Conservation (phyloP, 1,140 invertebrate species). For the Heliconius hermathena region DNA sequence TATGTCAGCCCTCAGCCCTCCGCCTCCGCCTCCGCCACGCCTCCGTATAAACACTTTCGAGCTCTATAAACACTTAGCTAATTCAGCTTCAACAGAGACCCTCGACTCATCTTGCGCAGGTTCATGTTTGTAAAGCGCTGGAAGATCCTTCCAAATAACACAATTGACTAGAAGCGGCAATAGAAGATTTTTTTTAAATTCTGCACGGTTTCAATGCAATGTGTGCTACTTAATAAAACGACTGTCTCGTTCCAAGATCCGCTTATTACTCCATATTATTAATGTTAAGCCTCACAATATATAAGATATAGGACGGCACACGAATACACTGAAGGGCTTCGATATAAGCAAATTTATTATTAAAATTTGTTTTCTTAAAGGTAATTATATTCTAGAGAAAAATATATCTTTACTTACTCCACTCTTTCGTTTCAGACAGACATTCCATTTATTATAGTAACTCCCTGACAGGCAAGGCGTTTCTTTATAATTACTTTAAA, state of each 20-base stretch:
- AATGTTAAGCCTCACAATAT: no score
- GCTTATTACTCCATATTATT: no score
- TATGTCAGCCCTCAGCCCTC: conserved; percentile 27
- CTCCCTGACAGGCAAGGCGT: neutral
- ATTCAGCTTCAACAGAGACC: conserved; percentile 26
- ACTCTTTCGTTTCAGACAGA: conserved; percentile 15
- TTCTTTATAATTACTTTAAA: conserved; percentile 24
- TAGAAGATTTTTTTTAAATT: neutral
- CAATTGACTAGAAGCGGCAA: neutral
- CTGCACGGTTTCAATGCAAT: no score
- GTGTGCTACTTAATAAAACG: no score
- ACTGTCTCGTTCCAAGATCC: no score
- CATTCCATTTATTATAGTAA: conserved; percentile 20
- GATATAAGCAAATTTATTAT: neutral
- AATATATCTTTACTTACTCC: conserved; percentile 9
- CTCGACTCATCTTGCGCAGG: conserved; percentile 19
- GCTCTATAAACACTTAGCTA: conserved; percentile 37
- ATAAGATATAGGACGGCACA: no score
- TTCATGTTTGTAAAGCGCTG: conserved; percentile 20
- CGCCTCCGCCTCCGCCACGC: conserved; percentile 15
- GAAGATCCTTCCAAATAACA: neutral
- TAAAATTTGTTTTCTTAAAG: neutral
- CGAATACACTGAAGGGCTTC: no score
- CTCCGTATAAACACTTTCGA: conserved; percentile 37
- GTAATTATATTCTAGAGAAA: neutral